These are phyloP conservation scores for Chelonia mydas DNA, from an alignment of 2,797 vertebrate genomes.

Conservation along the genomic window DNA sequence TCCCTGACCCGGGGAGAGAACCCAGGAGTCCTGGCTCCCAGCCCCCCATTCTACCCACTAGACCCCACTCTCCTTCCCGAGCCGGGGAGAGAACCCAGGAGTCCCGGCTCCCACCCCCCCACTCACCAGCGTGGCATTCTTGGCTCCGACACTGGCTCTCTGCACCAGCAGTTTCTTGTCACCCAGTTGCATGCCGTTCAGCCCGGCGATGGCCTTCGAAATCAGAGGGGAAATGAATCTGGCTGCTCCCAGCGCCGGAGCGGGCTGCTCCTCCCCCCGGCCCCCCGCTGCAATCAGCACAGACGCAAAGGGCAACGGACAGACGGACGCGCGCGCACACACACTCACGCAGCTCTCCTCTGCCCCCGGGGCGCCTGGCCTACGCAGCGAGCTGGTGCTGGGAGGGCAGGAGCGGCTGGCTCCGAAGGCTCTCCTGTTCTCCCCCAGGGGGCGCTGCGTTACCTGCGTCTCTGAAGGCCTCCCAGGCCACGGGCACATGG, in stretches of 20 bases:
- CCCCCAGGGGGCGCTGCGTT: neutral
- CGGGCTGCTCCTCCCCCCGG: neutral
- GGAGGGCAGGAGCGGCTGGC: neutral
- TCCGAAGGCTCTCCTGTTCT: neutral
- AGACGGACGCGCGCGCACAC: neutral
- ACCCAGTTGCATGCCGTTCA: slow-evolving; percentile 95
- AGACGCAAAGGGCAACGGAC: neutral
- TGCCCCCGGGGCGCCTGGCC: neutral
- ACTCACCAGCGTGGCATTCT: slow-evolving; percentile 93
- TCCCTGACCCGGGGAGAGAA: neutral
- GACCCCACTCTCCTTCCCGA: neutral
- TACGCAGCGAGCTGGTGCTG: too few species aligned
- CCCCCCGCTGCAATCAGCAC: neutral
- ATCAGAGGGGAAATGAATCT: slow-evolving; percentile 42
- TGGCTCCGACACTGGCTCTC: slow-evolving; percentile 94
- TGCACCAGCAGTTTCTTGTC: slow-evolving; percentile 96
- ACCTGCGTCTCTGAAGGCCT: neutral
- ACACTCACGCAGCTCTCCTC: neutral
- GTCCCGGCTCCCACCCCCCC: neutral
- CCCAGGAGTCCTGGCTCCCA: neutral
- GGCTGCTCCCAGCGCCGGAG: neutral
- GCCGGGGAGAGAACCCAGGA: neutral
- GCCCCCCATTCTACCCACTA: too few species aligned
- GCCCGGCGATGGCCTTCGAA: slow-evolving; percentile 90
- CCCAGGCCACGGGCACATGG: neutral